Percentiles rank a stretch among this genome's conserved stretches.
phyloP scores from a whole-genome alignment of 2,113 vertebrate species.

The Myotis davidii region DNA sequence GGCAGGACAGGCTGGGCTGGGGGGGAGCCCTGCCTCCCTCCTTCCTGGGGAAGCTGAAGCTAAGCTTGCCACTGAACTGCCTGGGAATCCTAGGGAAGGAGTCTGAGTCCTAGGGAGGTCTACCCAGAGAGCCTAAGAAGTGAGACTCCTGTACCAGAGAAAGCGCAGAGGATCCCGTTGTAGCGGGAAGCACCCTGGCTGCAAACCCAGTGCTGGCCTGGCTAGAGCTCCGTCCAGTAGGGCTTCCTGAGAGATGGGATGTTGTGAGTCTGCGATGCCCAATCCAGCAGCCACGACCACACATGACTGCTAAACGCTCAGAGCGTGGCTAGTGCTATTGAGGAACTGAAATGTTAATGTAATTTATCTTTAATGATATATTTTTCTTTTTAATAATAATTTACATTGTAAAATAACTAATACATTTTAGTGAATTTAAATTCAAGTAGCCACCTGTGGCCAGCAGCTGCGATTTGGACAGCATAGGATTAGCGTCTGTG shows the following conservation, averaged over 20 bases:
- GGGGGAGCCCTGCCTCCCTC: not conserved
- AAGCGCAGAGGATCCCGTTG: not conserved
- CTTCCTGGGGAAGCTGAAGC: not conserved
- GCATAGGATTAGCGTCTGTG: not conserved
- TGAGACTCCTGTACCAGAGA: not conserved
- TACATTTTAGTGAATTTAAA: not conserved
- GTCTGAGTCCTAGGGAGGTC: not conserved
- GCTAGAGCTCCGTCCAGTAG: not conserved
- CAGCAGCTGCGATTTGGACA: not conserved
- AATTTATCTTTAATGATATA: not conserved
- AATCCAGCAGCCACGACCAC: rapidly evolving
- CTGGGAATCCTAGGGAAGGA: not conserved
- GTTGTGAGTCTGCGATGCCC: not conserved
- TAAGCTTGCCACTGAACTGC: not conserved
- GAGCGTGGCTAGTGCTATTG: not conserved
- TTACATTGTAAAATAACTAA: not conserved
- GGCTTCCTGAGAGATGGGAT: not conserved
- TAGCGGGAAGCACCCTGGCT: not conserved
- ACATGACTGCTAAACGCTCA: not conserved
- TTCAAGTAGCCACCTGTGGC: not conserved
- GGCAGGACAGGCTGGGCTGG: not conserved
- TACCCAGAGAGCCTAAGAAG: not conserved
- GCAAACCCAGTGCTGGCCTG: not conserved
- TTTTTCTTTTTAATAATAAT: not conserved
- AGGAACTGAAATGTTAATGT: not conserved